Evolutionary conservation across 2,888 invertebrate species (phyloP), one percentile per base, ranked within the genome.

Genomic region (Trachelus stipa): DNA sequence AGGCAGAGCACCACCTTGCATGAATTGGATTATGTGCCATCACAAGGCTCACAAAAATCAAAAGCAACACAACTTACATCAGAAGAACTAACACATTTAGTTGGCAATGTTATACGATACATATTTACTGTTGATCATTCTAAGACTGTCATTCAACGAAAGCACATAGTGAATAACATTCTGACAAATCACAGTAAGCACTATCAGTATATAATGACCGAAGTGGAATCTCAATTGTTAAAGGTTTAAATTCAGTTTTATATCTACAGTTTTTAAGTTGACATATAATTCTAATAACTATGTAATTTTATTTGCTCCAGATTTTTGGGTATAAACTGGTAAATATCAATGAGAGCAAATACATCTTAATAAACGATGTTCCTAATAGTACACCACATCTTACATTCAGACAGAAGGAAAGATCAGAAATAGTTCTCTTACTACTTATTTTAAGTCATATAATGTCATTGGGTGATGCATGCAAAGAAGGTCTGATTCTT

Each of bases 271-370:
- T 11, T 35, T 40, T 77, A 12, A 71, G 73, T 31, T 73, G 34
- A 34, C 31, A 11, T 40, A 23, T 75, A 37, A 73, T 69, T 73
- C 69, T 23, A 37, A 40, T 23, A 1, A 75, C 11, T 1, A n/a
- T 30, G 12, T 71, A 71, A 31, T 12, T 85, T 78, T 35, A 73
- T 78, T 76, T 35, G 74, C 12, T 56, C 73, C 83, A 94, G 93
- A 87, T 93, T 0, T 94, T 93, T 85, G 94, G 93, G 9, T 93
- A 92, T 81, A 91, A 92, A 77, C 80, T 94, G 11, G 86, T 92
- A 0, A 91, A 93, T 83, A 85, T 92, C 2, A 92, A 92, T 68
- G 83, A 35, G 35, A 84, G 81, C 73, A 91, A 88, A 75, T 88
- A 83, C n/a, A 87, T 90, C 35, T 23, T 91, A 11, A 79, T 82